Evolutionary conservation across 2,888 invertebrate genomes (phyloP), one percentile per base, ranked within the genome.

Genomic region (Monoplex corrugatus): DNA sequence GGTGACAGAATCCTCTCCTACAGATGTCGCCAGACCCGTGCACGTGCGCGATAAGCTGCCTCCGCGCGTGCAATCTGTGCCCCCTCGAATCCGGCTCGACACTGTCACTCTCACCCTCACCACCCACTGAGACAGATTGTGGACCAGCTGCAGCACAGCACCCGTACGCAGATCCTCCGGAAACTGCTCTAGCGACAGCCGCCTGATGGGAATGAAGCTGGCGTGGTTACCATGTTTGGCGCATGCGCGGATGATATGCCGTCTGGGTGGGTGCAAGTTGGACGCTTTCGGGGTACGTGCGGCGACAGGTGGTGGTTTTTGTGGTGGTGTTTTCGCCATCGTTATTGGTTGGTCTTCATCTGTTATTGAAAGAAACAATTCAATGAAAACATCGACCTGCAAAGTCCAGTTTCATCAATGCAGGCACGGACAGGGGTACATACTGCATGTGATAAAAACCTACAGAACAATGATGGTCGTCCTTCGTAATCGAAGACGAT

Each of bases 41-140:
- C 82, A 82, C 32, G 82, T 45, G 23, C 45, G 45, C 40, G 80
- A 44, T 16, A 45, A 8, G 1, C 28, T 45, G n/a, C 8, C n/a
- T 2, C 44, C 8, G 2, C 45, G 44, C 45, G 32, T 28, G 32
- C 45, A n/a, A 5, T 10, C 6, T 10, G 6, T n/a, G 13, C 16
- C 45, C 0, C 16, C 23, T 0, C 80, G 28, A 16, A n/a, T 43
- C 23, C 16, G 80, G 19, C 80, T 40, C 6, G 40, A n/a, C 44
- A 28, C 32, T 8, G 44, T n/a, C 82, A 82, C 82, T 45, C 45
- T 82, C 82, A 82, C 82, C 0, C 45, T n/a, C 44, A 82, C 82
- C 44, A 82, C 82, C 82, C 28, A 32, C 44, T 19, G 44, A 8
- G 82, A n/a, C 19, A 82, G 45, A n/a, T n/a, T n/a, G 8, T n/a